Conservation (phyloP, 2,797 vertebrate genomes). For the Aphelocoma californica region DNA sequence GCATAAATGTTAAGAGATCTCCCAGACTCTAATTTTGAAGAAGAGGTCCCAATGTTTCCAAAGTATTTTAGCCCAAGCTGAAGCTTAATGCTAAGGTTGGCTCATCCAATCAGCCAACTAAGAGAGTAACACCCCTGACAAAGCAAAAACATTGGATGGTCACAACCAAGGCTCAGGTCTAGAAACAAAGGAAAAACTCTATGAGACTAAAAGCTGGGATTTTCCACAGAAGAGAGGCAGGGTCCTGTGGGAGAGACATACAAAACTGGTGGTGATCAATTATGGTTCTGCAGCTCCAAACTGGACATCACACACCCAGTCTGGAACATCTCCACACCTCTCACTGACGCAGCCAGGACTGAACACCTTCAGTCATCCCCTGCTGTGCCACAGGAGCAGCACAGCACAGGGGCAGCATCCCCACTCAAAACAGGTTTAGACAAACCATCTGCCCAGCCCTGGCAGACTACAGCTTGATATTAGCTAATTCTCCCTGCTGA, state of each 20-base stretch:
- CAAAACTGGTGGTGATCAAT: neutral
- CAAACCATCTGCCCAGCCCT: neutral
- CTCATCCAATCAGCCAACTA: neutral
- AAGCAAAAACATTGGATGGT: neutral
- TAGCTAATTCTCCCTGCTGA: neutral
- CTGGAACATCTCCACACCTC: neutral
- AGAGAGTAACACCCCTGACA: neutral
- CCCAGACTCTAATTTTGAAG: neutral
- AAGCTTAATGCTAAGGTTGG: neutral
- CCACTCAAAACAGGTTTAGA: neutral
- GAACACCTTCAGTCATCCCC: neutral
- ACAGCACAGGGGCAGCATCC: neutral
- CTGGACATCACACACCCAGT: neutral
- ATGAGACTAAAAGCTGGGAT: neutral
- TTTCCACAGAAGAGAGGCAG: neutral
- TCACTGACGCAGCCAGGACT: neutral
- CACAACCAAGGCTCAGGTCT: neutral
- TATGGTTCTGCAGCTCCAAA: neutral
- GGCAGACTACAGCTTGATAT: neutral
- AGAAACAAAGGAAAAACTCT: neutral
- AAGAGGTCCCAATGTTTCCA: neutral
- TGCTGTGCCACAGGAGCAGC: neutral
- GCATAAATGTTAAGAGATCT: neutral
- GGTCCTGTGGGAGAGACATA: neutral
- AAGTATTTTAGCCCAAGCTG: neutral